phyloP scores from a whole-genome alignment of 2,113 vertebrate species.

The Paradisaea rubra region DNA sequence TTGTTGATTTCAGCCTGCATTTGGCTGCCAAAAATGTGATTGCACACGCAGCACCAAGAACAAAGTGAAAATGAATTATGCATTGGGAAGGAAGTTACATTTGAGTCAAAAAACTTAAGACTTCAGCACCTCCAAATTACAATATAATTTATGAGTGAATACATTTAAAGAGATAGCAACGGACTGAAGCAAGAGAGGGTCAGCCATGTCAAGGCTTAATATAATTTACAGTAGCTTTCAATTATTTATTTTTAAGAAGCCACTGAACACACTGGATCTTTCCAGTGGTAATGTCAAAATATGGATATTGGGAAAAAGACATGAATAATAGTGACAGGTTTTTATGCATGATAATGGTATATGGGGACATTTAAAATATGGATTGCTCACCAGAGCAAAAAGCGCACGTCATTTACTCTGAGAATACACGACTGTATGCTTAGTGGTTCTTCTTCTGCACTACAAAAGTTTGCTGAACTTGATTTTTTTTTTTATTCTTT shows the following conservation, averaged over 20 bases:
- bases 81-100: constrained; percentile 71
- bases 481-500: background rate
- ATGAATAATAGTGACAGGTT: constrained; percentile 74
- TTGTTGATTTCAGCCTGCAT: constrained; percentile 77
- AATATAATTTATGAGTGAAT: constrained; percentile 77
- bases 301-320: constrained; percentile 71
- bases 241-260: constrained; percentile 79
- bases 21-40: constrained; percentile 77
- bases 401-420: background rate
- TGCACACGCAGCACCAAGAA: constrained; percentile 70
- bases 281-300: constrained; percentile 74
- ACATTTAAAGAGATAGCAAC: constrained; percentile 74
- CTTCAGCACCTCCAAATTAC: constrained; percentile 79
- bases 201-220: constrained; percentile 62
- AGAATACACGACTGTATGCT: background rate
- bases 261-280: constrained; percentile 69
- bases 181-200: constrained; percentile 64
- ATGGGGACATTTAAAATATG: constrained; percentile 58
- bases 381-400: constrained; percentile 31
- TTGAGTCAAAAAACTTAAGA: constrained; percentile 76
- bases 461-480: background rate
- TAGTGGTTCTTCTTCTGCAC: background rate
- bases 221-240: constrained; percentile 71
- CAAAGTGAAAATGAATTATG: constrained; percentile 82
- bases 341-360: constrained; percentile 68